Conservation (phyloP, 2,797 vertebrate species). For the Carcharodon carcharias region DNA sequence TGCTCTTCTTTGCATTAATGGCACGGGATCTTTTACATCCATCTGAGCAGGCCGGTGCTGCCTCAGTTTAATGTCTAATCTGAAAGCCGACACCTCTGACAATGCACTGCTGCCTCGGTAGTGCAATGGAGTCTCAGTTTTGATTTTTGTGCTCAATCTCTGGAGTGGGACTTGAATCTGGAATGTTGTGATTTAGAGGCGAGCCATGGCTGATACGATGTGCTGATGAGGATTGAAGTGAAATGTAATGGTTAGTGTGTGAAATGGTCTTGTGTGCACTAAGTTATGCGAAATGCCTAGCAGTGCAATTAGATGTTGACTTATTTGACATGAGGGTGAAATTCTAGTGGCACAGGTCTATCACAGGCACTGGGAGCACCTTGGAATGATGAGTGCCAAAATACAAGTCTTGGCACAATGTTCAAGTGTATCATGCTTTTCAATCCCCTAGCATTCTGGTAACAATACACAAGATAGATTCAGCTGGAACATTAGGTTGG, state of each 20-base stretch:
- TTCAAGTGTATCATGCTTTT: neutral
- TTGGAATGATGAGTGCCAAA: neutral
- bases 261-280: neutral
- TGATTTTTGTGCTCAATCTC: too few relatives aligned
- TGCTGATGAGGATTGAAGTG: neutral
- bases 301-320: neutral
- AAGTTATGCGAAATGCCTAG: neutral
- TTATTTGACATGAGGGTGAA: neutral
- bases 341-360: neutral
- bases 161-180: too few relatives aligned
- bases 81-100: too few relatives aligned
- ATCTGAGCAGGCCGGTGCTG: too few relatives aligned
- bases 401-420: neutral
- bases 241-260: neutral
- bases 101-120: too few relatives aligned
- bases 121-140: too few relatives aligned
- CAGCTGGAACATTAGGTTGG: neutral
- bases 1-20: too few relatives aligned
- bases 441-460: neutral
- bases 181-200: too few relatives aligned
- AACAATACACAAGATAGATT: neutral
- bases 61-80: too few relatives aligned
- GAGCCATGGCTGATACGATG: too few relatives aligned
- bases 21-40: too few relatives aligned
- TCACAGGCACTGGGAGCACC: neutral